Percentiles rank a stretch among this genome's conserved stretches.
Evolutionary conservation across 2,113 vertebrate genomes (phyloP).

Genomic region (Sinocyclocheilus anshuiensis): DNA sequence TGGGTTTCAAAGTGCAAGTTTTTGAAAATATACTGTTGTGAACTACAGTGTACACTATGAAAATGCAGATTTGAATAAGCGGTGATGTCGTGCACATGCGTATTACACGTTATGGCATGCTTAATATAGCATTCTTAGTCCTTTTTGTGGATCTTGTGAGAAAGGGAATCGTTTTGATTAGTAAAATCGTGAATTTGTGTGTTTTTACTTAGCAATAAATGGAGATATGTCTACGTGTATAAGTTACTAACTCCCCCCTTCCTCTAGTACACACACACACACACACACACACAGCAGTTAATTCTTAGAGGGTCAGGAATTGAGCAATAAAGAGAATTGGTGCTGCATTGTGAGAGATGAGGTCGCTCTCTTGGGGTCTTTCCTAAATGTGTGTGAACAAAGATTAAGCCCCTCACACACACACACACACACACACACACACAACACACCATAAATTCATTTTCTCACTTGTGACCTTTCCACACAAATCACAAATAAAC

Average conservation of each 20-base stretch:
- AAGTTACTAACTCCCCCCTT: not conserved
- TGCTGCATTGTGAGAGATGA: slow-evolving; percentile 49
- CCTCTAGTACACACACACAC: not conserved
- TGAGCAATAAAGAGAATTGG: slow-evolving; percentile 57
- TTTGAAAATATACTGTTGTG: no score
- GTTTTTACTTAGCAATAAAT: not conserved
- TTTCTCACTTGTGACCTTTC: slow-evolving; percentile 34
- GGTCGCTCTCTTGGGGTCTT: slow-evolving; percentile 49
- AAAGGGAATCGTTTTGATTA: not conserved
- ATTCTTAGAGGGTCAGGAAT: slow-evolving; percentile 52
- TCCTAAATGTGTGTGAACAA: slow-evolving; percentile 51
- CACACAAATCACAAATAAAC: slow-evolving; percentile 22
- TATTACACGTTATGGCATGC: not conserved
- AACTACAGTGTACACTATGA: no score
- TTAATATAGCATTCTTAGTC: not conserved
- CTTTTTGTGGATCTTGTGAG: not conserved
- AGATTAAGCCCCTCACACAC: slow-evolving; percentile 44
- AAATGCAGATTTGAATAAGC: not conserved
- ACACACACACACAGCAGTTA: slow-evolving; percentile 6
- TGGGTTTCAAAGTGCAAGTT: no score
- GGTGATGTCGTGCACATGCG: not conserved
- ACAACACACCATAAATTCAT: slow-evolving; percentile 22
- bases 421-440: not conserved
- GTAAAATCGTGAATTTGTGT: not conserved
- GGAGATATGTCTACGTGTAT: slow-evolving; percentile 7